These are phyloP conservation scores for Zele albiditarsus DNA, from an alignment of 2,888 invertebrate genomes.

Conservation along the genomic window DNA sequence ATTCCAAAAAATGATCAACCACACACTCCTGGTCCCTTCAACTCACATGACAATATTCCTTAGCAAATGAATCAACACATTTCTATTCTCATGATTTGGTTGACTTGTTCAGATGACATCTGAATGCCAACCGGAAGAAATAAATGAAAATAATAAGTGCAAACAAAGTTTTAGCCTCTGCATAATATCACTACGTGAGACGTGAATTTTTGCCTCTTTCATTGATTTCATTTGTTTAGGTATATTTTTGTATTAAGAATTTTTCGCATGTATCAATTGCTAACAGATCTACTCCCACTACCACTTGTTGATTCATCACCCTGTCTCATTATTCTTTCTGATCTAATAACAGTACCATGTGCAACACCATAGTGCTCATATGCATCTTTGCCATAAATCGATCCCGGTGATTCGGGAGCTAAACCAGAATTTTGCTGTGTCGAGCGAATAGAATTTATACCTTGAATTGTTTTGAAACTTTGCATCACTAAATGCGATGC, in stretches of 20 bases:
- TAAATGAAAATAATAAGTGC: no score
- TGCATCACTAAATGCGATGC: constrained; percentile 66
- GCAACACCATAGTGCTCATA: constrained; percentile 66
- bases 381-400: constrained; percentile 61
- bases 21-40: constrained; percentile 37
- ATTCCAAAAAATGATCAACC: background rate
- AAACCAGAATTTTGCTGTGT: constrained; percentile 41
- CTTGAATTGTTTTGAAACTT: constrained; percentile 63
- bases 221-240: no score
- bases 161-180: no score
- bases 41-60: constrained; percentile 9
- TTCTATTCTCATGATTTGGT: background rate
- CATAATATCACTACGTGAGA: no score
- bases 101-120: no score
- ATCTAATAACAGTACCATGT: constrained; percentile 56
- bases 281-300: constrained; percentile 65
- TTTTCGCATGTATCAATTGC: constrained; percentile 54
- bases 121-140: no score
- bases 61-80: background rate
- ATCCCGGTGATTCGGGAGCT: constrained; percentile 24
- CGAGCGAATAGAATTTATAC: constrained; percentile 54
- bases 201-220: no score
- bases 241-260: background rate
- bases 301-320: constrained; percentile 58
- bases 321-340: constrained; percentile 48